Percentiles rank a stretch among this genome's conserved stretches.
Conservation (phyloP, 2,888 invertebrate species). For the Boloria selene region DNA sequence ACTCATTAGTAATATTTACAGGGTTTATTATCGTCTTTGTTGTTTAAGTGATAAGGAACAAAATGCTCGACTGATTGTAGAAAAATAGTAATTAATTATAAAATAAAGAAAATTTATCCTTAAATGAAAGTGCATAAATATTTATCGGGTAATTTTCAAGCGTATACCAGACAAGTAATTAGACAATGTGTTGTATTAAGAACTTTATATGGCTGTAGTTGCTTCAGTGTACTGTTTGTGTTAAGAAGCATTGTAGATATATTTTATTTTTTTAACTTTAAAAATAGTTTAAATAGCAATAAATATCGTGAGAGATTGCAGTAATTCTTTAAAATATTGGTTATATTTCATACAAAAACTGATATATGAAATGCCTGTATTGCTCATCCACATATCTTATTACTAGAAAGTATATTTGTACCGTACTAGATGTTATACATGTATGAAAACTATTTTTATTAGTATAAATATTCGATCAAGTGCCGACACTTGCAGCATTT, state of each 20-base stretch:
- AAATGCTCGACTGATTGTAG: conserved; percentile 1
- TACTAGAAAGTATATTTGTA: too few species aligned
- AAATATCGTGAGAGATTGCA: too few species aligned
- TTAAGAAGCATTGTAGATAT: not conserved
- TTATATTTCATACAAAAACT: too few species aligned
- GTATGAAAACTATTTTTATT: too few species aligned
- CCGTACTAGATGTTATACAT: too few species aligned
- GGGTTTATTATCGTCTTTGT: conserved; percentile 12
- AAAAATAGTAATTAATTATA: conserved; percentile 19
- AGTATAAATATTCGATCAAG: too few species aligned
- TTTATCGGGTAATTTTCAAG: conserved; percentile 23
- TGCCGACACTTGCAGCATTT: too few species aligned
- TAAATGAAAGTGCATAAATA: conserved; percentile 25
- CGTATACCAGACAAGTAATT: conserved; percentile 18
- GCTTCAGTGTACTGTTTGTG: not conserved
- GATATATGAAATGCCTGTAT: too few species aligned
- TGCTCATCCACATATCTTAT: too few species aligned
- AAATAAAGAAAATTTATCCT: conserved; percentile 21
- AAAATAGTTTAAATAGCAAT: too few species aligned
- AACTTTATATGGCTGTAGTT: not conserved
- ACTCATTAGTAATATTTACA: conserved; percentile 34
- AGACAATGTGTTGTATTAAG: conserved; percentile 15
- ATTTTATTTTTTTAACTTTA: too few species aligned
- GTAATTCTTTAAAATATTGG: too few species aligned
- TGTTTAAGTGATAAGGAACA: not conserved